Base-by-base conservation (phyloP, 2,888 invertebrate species). In the Chromoteleia sp. region DNA sequence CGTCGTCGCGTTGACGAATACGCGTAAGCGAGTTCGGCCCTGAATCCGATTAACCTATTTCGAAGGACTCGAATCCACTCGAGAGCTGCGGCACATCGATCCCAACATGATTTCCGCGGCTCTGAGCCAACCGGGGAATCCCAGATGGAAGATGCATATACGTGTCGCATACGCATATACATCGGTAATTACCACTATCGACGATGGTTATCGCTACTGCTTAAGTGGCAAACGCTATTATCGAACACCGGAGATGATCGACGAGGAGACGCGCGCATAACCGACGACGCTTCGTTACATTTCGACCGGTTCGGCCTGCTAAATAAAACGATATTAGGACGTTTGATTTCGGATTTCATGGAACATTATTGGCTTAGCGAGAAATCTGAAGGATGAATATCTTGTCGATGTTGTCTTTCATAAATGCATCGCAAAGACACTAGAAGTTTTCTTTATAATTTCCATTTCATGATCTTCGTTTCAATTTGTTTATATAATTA, bases 11-110 rank as follows among this genome's bases (percentile, higher is more conserved):
- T n/a, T n/a, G n/a, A n/a, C n/a, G 65, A 43, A 58, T 33, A 33
- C 48, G 45, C 54, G 67, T 25, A 19, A 15, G 48, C 48, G 54
- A 58, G 78, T 80, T 61, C 68, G 59, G 15, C 48, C 48, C 74
- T 75, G 87, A 88, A 88, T 88, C 84, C 86, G 87, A 89, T 88
- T 89, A 88, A 89, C 87, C 84, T 86, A 84, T 87, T 88, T 86
- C 80, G 83, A 80, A 82, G 77, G 81, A 84, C 68, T 82, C 84
- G 84, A 81, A 65, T 52, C 75, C 59, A 56, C 67, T 83, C 79
- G 73, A 78, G 68, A 48, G 39, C 80, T 81, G 83, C 81, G 77
- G 58, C 79, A 70, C 76, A 73, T 81, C 74, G 79, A 81, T 80
- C 58, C 70, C 68, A 59, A 54, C 78, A 70, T 81, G 78, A 81